phyloP scores from a whole-genome alignment of 2,888 invertebrate genomes.

The Cremastobaeus sp. region DNA sequence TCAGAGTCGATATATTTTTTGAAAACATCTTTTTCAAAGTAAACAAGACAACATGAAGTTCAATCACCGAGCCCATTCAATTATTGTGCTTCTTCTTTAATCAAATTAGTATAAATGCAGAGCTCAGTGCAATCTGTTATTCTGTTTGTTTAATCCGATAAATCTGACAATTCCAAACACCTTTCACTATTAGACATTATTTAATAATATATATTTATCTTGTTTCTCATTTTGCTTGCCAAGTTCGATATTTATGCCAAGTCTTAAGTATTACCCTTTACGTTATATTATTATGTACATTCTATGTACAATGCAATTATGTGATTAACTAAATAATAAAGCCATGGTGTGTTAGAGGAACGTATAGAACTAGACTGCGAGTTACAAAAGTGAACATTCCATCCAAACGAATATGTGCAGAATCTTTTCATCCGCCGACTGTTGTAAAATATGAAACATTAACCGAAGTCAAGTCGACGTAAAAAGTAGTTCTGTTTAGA shows the following conservation, averaged over 20 bases:
- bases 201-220: constrained; percentile 12
- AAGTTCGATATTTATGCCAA: constrained; percentile 55
- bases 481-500: constrained; percentile 43
- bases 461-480: constrained; percentile 21
- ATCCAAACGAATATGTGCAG: constrained; percentile 13
- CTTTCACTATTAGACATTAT: no score
- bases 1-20: no score
- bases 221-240: constrained; percentile 49
- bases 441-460: constrained; percentile 24
- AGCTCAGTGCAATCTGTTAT: no score
- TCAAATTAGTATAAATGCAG: no score
- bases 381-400: not conserved
- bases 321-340: constrained; percentile 15
- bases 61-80: no score
- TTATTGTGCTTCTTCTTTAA: no score
- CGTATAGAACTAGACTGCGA: not conserved
- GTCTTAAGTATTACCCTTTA: constrained; percentile 53
- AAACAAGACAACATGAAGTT: no score
- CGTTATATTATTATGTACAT: constrained; percentile 50
- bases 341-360: not conserved
- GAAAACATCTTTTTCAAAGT: no score
- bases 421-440: constrained; percentile 23
- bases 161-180: no score
- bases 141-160: no score
- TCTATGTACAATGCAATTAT: constrained; percentile 49